These are phyloP conservation scores for Sparidentex hasta DNA, from an alignment of 2,797 vertebrate species.

Conservation along the genomic window DNA sequence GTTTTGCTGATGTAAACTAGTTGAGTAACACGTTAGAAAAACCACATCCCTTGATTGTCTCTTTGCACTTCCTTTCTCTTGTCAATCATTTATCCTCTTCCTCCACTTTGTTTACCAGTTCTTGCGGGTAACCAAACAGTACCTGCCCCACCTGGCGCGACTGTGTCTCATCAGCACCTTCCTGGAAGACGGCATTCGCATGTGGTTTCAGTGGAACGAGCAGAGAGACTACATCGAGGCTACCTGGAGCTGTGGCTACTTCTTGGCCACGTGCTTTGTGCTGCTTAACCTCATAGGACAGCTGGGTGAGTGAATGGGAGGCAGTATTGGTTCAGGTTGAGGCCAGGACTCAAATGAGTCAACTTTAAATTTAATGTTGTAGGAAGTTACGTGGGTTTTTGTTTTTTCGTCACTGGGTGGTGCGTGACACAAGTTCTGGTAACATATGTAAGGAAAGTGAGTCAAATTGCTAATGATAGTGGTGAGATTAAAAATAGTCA, in stretches of 20 bases:
- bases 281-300: conserved; percentile 96
- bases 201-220: conserved; percentile 99
- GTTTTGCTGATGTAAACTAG: background rate
- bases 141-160: conserved; percentile 94
- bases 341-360: background rate
- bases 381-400: background rate
- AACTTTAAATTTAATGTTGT: background rate
- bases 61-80: background rate
- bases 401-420: background rate
- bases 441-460: background rate
- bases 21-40: background rate
- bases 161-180: conserved; percentile 98
- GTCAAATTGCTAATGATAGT: background rate
- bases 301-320: conserved; percentile 88
- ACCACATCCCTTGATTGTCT: conserved; percentile 25
- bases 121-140: conserved; percentile 96
- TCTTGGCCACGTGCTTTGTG: conserved; percentile 95
- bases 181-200: conserved; percentile 97
- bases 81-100: background rate
- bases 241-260: conserved; percentile 96
- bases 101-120: conserved; percentile 85
- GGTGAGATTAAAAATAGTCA: background rate
- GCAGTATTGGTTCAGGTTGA: background rate
- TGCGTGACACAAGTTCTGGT: background rate
- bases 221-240: conserved; percentile 97